phyloP scores from a whole-genome alignment of 2,888 invertebrate genomes.

The Allophyes oxyacanthae region DNA sequence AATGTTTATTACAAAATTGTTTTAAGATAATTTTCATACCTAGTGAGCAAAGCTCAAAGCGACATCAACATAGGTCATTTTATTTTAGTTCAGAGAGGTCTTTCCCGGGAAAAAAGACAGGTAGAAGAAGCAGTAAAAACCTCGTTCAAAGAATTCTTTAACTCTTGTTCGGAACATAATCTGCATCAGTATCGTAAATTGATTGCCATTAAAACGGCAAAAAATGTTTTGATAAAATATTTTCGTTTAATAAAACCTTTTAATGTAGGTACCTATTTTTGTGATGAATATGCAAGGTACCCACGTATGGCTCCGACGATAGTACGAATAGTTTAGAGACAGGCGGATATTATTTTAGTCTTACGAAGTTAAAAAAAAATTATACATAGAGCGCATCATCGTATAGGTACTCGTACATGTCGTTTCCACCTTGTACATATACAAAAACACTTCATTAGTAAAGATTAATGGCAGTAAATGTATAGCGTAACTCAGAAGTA shows the following conservation, averaged over 20 bases:
- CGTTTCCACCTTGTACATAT: background rate
- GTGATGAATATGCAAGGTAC: too few species aligned
- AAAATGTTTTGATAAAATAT: constrained; percentile 56
- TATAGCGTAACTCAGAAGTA: constrained; percentile 17
- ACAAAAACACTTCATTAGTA: constrained; percentile 22
- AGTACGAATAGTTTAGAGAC: too few species aligned
- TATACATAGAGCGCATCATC: too few species aligned
- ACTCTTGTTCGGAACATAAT: constrained; percentile 52
- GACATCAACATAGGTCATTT: constrained; percentile 50
- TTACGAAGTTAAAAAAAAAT: too few species aligned
- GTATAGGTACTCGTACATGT: too few species aligned
- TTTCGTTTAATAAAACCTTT: constrained; percentile 39
- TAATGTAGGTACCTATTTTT: too few species aligned
- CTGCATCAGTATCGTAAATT: constrained; percentile 53
- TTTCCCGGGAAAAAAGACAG: constrained; percentile 46
- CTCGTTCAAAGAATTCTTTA: constrained; percentile 59
- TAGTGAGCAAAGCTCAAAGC: constrained; percentile 31
- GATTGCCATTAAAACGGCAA: constrained; percentile 58
- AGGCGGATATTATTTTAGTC: too few species aligned
- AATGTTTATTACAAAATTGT: too few species aligned
- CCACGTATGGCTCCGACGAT: too few species aligned
- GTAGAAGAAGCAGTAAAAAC: constrained; percentile 50
- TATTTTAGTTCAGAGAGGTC: constrained; percentile 48
- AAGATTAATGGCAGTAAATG: background rate
- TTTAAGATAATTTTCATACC: too few species aligned